These are phyloP conservation scores for Prunella fulvescens DNA, from an alignment of 2,113 vertebrate genomes.

Conservation along the genomic window DNA sequence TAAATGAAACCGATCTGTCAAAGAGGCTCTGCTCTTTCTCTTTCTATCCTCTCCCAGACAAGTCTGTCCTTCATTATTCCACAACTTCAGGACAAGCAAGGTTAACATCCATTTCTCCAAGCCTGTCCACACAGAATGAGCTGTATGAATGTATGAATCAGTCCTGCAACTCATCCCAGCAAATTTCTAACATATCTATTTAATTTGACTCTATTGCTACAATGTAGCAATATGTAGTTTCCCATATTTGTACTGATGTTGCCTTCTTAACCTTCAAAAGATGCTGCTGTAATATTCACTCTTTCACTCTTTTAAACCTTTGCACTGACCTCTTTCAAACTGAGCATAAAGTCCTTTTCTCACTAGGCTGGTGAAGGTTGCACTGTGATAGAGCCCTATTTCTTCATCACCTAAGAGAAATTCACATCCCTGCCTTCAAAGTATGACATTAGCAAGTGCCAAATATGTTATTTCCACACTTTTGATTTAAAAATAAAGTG, in stretches of 20 bases:
- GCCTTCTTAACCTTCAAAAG: not conserved
- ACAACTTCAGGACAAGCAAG: not conserved
- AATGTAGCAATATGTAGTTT: no score
- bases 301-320: not conserved
- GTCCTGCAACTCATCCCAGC: not conserved
- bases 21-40: not conserved
- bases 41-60: not conserved
- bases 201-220: not conserved
- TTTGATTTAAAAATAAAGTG: not conserved
- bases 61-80: not conserved
- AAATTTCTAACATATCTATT: not conserved
- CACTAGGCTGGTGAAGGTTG: not conserved
- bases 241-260: not conserved
- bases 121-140: not conserved
- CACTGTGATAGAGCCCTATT: not conserved
- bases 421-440: not conserved
- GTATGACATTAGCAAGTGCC: not conserved
- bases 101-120: not conserved
- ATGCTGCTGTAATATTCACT: not conserved
- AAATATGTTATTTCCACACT: not conserved
- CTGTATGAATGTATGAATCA: not conserved
- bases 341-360: not conserved
- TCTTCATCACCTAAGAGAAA: not conserved
- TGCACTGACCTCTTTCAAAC: not conserved
- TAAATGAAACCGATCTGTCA: not conserved